phyloP scores from a whole-genome alignment of 2,113 vertebrate genomes.

The Cryptotis parvus region DNA sequence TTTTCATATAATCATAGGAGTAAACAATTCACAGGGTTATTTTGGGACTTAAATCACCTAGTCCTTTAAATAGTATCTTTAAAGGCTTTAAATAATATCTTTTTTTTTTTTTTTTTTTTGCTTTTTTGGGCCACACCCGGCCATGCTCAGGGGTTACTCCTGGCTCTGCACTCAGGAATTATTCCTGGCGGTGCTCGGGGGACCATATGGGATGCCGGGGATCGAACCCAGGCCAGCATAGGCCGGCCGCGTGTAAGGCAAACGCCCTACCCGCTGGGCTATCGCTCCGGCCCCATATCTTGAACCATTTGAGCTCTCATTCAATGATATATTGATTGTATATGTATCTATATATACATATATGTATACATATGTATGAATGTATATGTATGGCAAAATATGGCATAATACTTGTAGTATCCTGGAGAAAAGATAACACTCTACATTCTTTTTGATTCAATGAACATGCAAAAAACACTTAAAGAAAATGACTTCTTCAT shows the following conservation, averaged over 20 bases:
- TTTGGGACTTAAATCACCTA: background rate
- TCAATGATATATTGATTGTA: background rate
- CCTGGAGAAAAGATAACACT: background rate
- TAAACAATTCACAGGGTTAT: background rate
- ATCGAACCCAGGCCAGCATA: no score
- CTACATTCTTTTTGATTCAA: constrained; percentile 49
- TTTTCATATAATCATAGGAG: background rate
- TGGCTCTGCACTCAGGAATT: no score
- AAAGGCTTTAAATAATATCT: background rate
- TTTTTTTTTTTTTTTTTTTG: no score
- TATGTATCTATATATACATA: background rate
- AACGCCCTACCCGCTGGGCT: no score
- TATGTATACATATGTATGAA: background rate
- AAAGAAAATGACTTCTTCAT: constrained; percentile 60
- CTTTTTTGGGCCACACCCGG: no score
- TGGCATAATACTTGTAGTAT: background rate
- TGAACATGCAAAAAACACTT: constrained; percentile 28
- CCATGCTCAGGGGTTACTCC: no score
- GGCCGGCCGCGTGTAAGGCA: no score
- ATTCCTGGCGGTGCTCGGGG: no score
- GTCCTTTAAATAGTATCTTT: no score
- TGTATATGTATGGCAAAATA: background rate
- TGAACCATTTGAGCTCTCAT: background rate
- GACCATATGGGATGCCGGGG: no score
- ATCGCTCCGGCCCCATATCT: no score